Base-by-base conservation (phyloP, 2,113 vertebrate genomes). In the Campylomormyrus numenius region DNA sequence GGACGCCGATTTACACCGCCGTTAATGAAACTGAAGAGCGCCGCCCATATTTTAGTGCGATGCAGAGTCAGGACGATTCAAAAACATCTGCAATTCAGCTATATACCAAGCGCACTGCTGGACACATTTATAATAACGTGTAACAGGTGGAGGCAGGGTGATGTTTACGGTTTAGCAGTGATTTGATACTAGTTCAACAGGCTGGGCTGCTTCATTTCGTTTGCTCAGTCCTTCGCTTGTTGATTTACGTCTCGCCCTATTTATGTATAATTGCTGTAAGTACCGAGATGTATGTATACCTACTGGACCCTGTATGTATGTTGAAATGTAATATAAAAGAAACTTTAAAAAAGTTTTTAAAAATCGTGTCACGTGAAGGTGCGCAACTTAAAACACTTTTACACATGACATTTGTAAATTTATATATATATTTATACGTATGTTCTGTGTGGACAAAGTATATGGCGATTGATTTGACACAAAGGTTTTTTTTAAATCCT, bases 1-100 rank as follows among this genome's bases (percentile, higher is more conserved):
- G 96, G 95, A 3, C 39, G 49, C 3, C 88, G 56, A 46, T 48
- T 45, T 9, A 7, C 31, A 15, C 3, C 7, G 10, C 19, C 39
- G 80, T 10, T 85, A n/a, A 85, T 45, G 83, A 42, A 11, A 7
- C n/a, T 24, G 21, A 24, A 48, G 3, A 31, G 24, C 45, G 21
- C 46, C 2, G 31, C 46, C 21, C 21, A 49, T 27, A 87, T 87
- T 35, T 17, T 8, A 50, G 10, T 7, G 49, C 13, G 21, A 52
- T 50, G 31, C n/a, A 39, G 49, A 86, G 5, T 86, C 7, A 24
- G 66, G 13, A 77, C 15, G 70, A 27, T 27, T 39, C 3, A 39
- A 19, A 77, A 35, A 17, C 27, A 39, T 77, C 13, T 39, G 31
- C 5, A 77, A 77, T 6, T 35, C 15, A 77, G 70, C 5, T 35